Percentiles rank a stretch among this genome's conserved stretches.
These are phyloP conservation scores for Emys orbicularis DNA, from an alignment of 2,797 vertebrate genomes.

Conservation along the genomic window DNA sequence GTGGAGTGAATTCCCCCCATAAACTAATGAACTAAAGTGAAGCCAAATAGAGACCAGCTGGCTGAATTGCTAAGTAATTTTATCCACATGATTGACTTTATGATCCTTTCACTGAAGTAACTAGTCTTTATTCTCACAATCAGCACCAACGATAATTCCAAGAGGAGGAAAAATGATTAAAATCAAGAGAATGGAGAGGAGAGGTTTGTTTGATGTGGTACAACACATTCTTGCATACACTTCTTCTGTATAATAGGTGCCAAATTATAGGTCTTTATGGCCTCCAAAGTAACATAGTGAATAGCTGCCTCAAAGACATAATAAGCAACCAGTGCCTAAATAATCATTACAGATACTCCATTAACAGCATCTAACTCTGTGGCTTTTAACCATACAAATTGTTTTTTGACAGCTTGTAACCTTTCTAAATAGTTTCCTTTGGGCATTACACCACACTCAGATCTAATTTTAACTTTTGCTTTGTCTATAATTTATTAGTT, in stretches of 20 bases:
- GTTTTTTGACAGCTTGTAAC: conserved; percentile 82
- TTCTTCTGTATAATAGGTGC: conserved; percentile 88
- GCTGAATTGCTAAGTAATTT: conserved; percentile 95
- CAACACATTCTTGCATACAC: conserved; percentile 78
- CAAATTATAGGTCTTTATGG: conserved; percentile 89
- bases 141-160: conserved; percentile 90
- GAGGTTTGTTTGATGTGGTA: conserved; percentile 81
- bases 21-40: conserved; percentile 85
- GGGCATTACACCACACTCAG: conserved; percentile 77
- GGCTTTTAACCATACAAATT: conserved; percentile 83
- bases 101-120: conserved; percentile 93
- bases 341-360: conserved; percentile 81
- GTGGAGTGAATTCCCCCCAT: conserved; percentile 82
- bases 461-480: conserved; percentile 80
- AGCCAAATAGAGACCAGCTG: conserved; percentile 90
- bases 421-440: conserved; percentile 81
- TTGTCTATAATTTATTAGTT: conserved; percentile 80
- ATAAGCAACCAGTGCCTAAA: conserved; percentile 87
- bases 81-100: conserved; percentile 97
- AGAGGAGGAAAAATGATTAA: conserved; percentile 86
- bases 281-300: conserved; percentile 83
- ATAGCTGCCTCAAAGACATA: conserved; percentile 89
- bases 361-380: conserved; percentile 81
- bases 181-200: conserved; percentile 82
- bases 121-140: conserved; percentile 95